These are phyloP conservation scores for Pelodytes ibericus DNA, from an alignment of 2,797 vertebrate genomes.

Conservation along the genomic window DNA sequence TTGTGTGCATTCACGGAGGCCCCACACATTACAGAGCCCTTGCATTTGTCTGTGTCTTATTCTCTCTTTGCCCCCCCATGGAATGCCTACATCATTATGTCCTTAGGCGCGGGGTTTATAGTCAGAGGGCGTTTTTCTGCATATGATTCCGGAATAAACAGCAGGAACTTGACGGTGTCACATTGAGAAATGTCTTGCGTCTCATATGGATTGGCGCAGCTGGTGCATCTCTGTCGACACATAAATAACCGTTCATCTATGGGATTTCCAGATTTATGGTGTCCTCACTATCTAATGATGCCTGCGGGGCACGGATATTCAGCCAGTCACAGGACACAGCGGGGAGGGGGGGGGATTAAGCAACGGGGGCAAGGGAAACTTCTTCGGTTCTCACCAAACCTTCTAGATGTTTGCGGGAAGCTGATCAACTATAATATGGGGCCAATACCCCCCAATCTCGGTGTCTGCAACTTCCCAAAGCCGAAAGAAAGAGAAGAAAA, in stretches of 20 bases:
- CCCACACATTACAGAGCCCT: too few relatives aligned
- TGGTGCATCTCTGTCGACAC: conserved; percentile 7
- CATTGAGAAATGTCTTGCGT: conserved; percentile 14
- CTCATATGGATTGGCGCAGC: conserved; percentile 34
- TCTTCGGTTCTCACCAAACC: conserved; percentile 15
- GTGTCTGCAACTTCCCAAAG: too few relatives aligned
- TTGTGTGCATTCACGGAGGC: too few relatives aligned
- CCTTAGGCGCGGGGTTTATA: neutral
- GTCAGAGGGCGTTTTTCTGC: neutral
- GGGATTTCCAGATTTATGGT: conserved; percentile 54
- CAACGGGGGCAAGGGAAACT: conserved; percentile 54
- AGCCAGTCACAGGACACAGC: conserved; percentile 55
- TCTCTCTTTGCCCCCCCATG: too few relatives aligned
- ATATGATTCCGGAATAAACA: neutral
- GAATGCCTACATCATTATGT: neutral
- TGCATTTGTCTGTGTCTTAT: too few relatives aligned
- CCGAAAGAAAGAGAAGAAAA: too few relatives aligned
- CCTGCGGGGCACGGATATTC: conserved; percentile 57
- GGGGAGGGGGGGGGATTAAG: conserved; percentile 7
- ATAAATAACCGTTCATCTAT: conserved; percentile 47
- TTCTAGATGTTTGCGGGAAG: conserved; percentile 18
- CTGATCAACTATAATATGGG: too few relatives aligned
- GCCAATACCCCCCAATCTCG: too few relatives aligned
- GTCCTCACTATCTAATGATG: conserved; percentile 29
- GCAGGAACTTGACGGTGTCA: neutral